Evolutionary conservation across 2,888 invertebrate genomes (phyloP).

Genomic region (Dichetophora obliterata): DNA sequence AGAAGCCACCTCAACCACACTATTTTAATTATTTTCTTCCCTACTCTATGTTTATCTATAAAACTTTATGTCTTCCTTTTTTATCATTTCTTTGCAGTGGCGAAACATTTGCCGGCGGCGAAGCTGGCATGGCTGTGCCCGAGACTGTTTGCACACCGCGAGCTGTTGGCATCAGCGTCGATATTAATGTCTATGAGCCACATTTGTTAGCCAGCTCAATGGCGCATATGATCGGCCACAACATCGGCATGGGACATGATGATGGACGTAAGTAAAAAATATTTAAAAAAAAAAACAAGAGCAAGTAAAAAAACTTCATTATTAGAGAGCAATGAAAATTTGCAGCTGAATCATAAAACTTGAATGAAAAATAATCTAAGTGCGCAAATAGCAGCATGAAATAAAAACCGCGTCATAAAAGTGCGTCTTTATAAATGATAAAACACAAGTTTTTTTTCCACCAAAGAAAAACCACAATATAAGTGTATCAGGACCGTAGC

Average conservation of each 20-base stretch:
- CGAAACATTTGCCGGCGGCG: constrained; percentile 87
- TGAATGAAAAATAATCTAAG: not conserved
- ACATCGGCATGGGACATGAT: constrained; percentile 97
- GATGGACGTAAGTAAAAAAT: constrained; percentile 78
- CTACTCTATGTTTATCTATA: no score
- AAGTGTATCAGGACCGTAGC: no score
- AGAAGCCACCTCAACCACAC: no score
- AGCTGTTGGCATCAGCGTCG: constrained; percentile 94
- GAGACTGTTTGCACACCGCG: constrained; percentile 94
- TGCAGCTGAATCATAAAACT: no score
- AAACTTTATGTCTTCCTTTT: not conserved
- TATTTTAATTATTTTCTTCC: no score
- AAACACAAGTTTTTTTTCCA: not conserved
- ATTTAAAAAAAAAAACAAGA: not conserved
- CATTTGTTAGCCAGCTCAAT: constrained; percentile 95
- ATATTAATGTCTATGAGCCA: constrained; percentile 93
- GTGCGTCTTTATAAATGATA: not conserved
- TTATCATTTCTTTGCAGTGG: constrained; percentile 73
- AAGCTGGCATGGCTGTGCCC: constrained; percentile 94
- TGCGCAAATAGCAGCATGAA: not conserved
- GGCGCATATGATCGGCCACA: constrained; percentile 99
- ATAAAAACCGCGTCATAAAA: not conserved
- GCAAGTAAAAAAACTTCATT: no score
- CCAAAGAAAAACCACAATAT: not conserved
- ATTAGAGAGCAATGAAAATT: no score